Percentiles rank a stretch among this genome's conserved stretches.
These are phyloP conservation scores for Ctenochaetus hawaiiensis DNA, from an alignment of 2,797 vertebrate species.

Conservation along the genomic window DNA sequence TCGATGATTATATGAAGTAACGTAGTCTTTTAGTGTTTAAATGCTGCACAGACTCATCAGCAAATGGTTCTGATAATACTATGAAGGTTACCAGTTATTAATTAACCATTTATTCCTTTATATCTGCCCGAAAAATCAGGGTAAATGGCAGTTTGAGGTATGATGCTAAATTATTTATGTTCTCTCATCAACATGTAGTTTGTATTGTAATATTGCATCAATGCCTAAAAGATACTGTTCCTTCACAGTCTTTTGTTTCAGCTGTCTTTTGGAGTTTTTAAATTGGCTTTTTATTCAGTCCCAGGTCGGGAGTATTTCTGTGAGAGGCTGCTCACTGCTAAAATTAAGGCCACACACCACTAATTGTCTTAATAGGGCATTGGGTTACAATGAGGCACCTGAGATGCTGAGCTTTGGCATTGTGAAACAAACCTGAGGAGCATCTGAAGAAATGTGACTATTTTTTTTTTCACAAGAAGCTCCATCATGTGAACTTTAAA, in stretches of 20 bases:
- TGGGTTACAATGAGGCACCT: conserved; percentile 44
- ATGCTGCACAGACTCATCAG: conserved; percentile 6
- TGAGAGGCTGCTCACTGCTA: conserved; percentile 5
- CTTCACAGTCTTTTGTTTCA: background rate
- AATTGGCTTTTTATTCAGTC: background rate
- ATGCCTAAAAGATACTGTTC: background rate
- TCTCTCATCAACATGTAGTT: background rate
- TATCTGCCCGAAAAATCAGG: background rate
- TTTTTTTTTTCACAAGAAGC: background rate
- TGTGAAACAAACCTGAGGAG: background rate
- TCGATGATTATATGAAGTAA: conserved; percentile 4
- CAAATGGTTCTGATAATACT: background rate
- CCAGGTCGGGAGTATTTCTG: conserved; percentile 10
- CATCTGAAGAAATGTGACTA: background rate
- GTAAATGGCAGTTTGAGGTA: background rate
- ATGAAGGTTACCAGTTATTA: background rate
- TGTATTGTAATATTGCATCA: background rate
- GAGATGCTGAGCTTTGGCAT: conserved; percentile 31
- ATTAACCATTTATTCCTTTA: background rate
- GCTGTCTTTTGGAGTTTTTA: background rate
- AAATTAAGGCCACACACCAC: conserved; percentile 40
- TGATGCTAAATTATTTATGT: background rate
- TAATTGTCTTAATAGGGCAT: conserved; percentile 55
- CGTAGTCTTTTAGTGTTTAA: background rate
- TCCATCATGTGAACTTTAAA: conserved; percentile 17